These are phyloP conservation scores for Ooceraea biroi DNA, from an alignment of 1,140 invertebrate genomes.

Conservation along the genomic window DNA sequence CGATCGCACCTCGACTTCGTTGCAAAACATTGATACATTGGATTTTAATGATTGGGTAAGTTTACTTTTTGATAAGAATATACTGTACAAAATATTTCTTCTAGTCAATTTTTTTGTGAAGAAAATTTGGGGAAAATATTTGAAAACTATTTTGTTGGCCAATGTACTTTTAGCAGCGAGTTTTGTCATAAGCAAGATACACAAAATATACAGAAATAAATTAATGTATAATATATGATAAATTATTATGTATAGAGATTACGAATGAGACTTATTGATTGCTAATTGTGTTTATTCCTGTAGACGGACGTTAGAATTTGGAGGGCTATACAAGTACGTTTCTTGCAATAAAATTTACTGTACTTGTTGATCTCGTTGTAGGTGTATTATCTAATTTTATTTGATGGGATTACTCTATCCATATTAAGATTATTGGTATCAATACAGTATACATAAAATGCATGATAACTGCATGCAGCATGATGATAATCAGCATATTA, in stretches of 20 bases:
- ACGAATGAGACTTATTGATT: conserved; percentile 58
- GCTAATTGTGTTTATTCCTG: conserved; percentile 73
- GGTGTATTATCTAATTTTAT: conserved; percentile 24
- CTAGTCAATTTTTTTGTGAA: neutral
- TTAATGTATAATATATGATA: neutral
- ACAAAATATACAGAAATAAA: conserved; percentile 8
- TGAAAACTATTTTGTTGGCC: neutral
- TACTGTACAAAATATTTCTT: conserved; percentile 24
- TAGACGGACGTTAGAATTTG: conserved; percentile 91
- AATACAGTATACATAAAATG: conserved; percentile 6
- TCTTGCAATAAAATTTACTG: conserved; percentile 62
- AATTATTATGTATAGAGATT: conserved; percentile 25
- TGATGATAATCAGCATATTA: conserved; percentile 14
- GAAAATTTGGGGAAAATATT: conserved; percentile 4
- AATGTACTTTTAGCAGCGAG: neutral
- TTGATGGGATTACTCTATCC: neutral
- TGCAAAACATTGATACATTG: conserved; percentile 91
- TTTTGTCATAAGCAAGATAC: neutral
- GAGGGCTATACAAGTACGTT: conserved; percentile 91
- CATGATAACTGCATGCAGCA: conserved; percentile 57
- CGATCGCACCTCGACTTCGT: conserved; percentile 87
- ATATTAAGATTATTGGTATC: neutral
- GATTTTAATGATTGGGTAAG: conserved; percentile 95
- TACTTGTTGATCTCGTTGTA: conserved; percentile 16
- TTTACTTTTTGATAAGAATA: conserved; percentile 69